Evolutionary conservation across 1,140 invertebrate genomes (phyloP).

Genomic region (Pemphigus obesinymphae): DNA sequence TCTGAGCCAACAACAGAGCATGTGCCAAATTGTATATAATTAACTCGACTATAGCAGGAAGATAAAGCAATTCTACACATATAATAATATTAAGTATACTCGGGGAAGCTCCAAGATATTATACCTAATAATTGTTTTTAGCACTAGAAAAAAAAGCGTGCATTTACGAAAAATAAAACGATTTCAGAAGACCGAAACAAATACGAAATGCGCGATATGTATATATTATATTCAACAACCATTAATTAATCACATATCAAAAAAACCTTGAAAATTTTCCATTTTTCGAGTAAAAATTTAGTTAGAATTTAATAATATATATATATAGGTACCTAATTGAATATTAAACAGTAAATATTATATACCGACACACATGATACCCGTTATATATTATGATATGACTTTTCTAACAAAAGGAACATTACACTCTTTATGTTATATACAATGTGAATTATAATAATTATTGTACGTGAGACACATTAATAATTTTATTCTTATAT

Average conservation of each 20-base stretch:
- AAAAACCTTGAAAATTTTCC: not conserved
- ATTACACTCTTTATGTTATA: no score
- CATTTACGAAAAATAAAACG: not conserved
- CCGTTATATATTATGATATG: not conserved
- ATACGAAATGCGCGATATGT: not conserved
- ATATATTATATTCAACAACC: not conserved
- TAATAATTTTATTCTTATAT: no score
- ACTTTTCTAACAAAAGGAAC: not conserved
- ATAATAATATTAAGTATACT: not conserved
- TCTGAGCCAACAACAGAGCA: conserved; percentile 18
- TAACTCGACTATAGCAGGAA: not conserved
- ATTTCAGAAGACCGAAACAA: not conserved
- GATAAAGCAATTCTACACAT: not conserved
- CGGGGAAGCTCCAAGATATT: not conserved
- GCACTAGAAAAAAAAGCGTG: not conserved
- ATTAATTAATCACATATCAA: not conserved
- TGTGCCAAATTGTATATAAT: conserved; percentile 34
- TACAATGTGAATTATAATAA: no score
- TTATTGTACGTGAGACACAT: no score
- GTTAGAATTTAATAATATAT: not conserved
- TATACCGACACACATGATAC: not conserved
- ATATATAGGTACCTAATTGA: not conserved
- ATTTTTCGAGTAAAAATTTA: not conserved
- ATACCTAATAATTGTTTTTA: conserved; percentile 11
- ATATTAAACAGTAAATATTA: not conserved